phyloP scores from a whole-genome alignment of 2,888 invertebrate genomes.

The Drosophila histrio region DNA sequence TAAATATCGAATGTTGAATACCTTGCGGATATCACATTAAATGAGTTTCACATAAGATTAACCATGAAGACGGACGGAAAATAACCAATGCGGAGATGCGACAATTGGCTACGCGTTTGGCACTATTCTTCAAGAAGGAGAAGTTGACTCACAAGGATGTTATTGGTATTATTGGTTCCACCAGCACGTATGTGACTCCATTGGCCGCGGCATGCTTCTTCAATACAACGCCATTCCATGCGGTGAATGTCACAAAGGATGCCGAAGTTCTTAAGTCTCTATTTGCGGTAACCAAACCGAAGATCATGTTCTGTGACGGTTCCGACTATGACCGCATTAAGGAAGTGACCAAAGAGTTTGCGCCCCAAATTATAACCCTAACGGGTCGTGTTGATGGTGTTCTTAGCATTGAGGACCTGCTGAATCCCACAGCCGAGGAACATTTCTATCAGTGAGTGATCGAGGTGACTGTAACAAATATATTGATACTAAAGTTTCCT shows the following conservation, averaged over 20 bases:
- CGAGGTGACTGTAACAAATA: background rate
- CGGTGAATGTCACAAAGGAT: slow-evolving; percentile 47
- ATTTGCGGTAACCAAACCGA: slow-evolving; percentile 57
- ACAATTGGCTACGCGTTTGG: slow-evolving; percentile 37
- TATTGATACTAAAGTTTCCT: background rate
- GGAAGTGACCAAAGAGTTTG: slow-evolving; percentile 47
- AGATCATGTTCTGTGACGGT: slow-evolving; percentile 70
- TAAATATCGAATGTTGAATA: slow-evolving; percentile 8
- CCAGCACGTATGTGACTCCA: slow-evolving; percentile 41
- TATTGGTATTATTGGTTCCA: slow-evolving; percentile 40
- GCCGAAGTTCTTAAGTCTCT: slow-evolving; percentile 35
- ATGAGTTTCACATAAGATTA: slow-evolving; percentile 38
- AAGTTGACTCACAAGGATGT: slow-evolving; percentile 52
- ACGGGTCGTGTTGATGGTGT: slow-evolving; percentile 46
- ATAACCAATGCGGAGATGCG: slow-evolving; percentile 39
- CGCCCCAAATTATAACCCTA: slow-evolving; percentile 48
- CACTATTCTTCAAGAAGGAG: slow-evolving; percentile 42
- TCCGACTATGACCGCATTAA: slow-evolving; percentile 53
- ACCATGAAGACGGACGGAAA: slow-evolving; percentile 40
- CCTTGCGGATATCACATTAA: background rate
- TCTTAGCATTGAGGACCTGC: slow-evolving; percentile 43
- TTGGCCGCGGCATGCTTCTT: slow-evolving; percentile 45
- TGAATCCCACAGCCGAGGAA: slow-evolving; percentile 39
- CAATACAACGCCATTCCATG: slow-evolving; percentile 56
- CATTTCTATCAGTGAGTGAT: slow-evolving; percentile 40